Conservation (phyloP, 2,888 invertebrate species). For the Hydraecia micacea region DNA sequence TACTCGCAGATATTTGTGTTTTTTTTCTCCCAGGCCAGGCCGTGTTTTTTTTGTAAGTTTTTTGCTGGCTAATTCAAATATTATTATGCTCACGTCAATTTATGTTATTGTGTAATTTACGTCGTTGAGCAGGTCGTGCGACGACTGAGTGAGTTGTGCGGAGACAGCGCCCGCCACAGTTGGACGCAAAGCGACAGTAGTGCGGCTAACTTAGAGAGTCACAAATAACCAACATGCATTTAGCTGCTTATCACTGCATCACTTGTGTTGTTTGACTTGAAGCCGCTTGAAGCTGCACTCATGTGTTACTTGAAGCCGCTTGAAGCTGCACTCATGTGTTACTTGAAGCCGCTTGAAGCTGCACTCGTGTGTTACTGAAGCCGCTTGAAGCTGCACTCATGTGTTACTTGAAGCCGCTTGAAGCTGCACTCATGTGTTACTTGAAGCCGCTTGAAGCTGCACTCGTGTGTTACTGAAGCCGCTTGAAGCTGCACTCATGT, state of each 20-base stretch:
- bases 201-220: conserved; percentile 2
- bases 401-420: not conserved
- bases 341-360: too few relatives aligned
- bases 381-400: not conserved
- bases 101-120: not conserved
- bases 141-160: not conserved
- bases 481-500: not conserved
- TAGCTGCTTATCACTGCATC: not conserved
- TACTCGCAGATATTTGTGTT: conserved; percentile 21
- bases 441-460: not conserved
- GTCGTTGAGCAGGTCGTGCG: too few relatives aligned
- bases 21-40: not conserved
- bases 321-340: not conserved
- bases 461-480: not conserved
- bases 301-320: too few relatives aligned
- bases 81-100: too few relatives aligned
- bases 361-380: not conserved
- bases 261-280: not conserved
- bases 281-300: not conserved
- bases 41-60: too few relatives aligned
- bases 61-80: too few relatives aligned
- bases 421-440: not conserved
- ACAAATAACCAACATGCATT: not conserved
- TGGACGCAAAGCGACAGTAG: not conserved
- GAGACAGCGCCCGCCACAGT: not conserved